Evolutionary conservation across 1,140 invertebrate genomes (phyloP), one percentile per base, ranked within the genome.

Genomic region (Pachypeltis micranthus): DNA sequence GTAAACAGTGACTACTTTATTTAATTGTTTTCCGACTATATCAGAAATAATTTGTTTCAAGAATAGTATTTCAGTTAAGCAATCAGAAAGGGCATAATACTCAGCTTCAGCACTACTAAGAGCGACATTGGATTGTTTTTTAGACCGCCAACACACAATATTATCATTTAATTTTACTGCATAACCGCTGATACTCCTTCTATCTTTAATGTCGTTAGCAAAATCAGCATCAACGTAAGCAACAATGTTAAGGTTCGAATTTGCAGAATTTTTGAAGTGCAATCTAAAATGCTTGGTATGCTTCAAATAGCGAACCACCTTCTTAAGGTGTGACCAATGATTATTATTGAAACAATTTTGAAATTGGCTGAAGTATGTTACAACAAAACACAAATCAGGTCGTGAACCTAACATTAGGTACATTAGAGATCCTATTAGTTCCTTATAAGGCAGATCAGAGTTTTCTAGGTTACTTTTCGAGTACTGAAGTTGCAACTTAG

Each of bases 391-490:
- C 34, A 39, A 39, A 51, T 51, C 47, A 16, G 47, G 47, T 51
- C 47, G 47, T 51, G 47, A 51, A 21, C 47, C 47, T 21, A 51
- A 21, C 47, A 51, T 51, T 21, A 51, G 23, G 23, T 51, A 51
- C 47, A 51, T 51, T 21, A 51, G 47, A 51, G 47, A 51, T 7
- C 47, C 47, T 14, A 51, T 51, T 51, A 51, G 47, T 51, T 51
- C 47, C 47, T 51, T 51, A 51, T 51, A 51, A 4, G 47, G 47
- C 21, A 51, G 10, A 51, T 51, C 47, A 51, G 47, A 21, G 19
- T 10, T 21, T 4, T 51, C 19, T 21, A 51, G 21, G 21, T 10
- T 21, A 51, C 23, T n/a, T 39, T 39, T n/a, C 7, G 34, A 51
- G 47, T 51, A 51, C 4, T 51, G 10, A 51, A 51, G 47, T 51